Base-by-base conservation (phyloP, 2,113 vertebrate genomes). In the Neopipo cinnamomea region DNA sequence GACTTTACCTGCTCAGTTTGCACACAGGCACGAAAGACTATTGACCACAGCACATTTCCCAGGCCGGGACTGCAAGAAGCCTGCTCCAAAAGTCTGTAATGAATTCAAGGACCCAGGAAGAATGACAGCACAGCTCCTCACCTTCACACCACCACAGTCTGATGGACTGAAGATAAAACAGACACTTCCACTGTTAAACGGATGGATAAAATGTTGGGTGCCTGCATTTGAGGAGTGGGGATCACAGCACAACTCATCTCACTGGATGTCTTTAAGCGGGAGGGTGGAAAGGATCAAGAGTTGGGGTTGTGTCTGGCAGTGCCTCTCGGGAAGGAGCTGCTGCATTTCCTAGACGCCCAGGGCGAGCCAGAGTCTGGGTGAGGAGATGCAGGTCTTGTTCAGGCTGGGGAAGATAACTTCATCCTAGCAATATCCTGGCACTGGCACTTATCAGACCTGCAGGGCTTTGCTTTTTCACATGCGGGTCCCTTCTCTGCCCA, bases 401-500 rank as follows among this genome's bases (percentile, higher is more conserved):
- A 59, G 61, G 42, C 25, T 62, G 37, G 33, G 31, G n/a, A 12
- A 53, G 20, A 47, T 17, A 47, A 16, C 23, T 70, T n/a, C 28
- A 46, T 17, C 61, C 12, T 46, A 46, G 41, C 28, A 73, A 62
- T 30, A 3, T 20, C 42, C 42, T 24, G 15, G 39, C 12, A 16
- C 15, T n/a, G 22, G 39, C n/a, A 6, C 31, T 68, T 68, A 27
- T 9, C 10, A 25, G 16, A 61, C 8, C 28, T 55, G 14, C 27
- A 58, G 14, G 33, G 37, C 10, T 23, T 30, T 31, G 17, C 23
- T 52, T 62, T 62, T 56, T 37, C 22, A 30, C 14, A 23, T 47
- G 47, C 2, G 1, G 39, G 16, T 24, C 9, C 25, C 8, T 35
- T 56, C 14, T 53, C 47, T 0, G 0, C 22, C 37, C 59, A 86